phyloP scores from a whole-genome alignment of 2,888 invertebrate genomes.

The Drosophila suboccidentalis region DNA sequence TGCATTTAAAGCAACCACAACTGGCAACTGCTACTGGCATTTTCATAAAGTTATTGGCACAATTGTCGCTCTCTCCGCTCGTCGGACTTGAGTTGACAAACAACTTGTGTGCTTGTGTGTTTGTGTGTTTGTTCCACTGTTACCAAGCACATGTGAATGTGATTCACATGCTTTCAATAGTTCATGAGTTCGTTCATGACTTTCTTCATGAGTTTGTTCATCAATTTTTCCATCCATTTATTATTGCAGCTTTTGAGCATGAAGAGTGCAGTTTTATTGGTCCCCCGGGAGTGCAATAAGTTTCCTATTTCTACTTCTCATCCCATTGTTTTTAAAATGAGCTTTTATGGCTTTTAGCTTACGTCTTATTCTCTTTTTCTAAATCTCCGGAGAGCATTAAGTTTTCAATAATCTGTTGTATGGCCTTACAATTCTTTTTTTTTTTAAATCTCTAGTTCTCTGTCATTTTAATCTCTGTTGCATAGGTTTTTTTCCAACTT shows the following conservation, averaged over 20 bases:
- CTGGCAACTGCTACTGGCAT: slow-evolving; percentile 35
- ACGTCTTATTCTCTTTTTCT: not conserved
- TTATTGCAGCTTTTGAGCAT: not conserved
- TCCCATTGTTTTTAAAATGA: not conserved
- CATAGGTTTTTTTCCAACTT: not conserved
- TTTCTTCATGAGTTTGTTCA: not conserved
- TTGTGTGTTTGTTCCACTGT: not conserved
- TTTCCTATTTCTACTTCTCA: not conserved
- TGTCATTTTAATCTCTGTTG: too few species aligned
- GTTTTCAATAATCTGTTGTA: not conserved
- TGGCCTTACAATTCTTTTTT: not conserved
- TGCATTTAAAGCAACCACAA: slow-evolving; percentile 4
- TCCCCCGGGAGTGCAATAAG: not conserved
- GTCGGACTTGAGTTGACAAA: slow-evolving; percentile 31
- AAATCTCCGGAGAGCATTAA: not conserved
- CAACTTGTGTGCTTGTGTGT: slow-evolving; percentile 11
- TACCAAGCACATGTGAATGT: not conserved
- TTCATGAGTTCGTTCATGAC: too few species aligned
- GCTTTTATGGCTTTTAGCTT: not conserved
- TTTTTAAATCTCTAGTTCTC: too few species aligned
- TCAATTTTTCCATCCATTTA: slow-evolving; percentile 8
- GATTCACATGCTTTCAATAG: not conserved
- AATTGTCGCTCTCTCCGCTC: slow-evolving; percentile 14
- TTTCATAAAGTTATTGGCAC: slow-evolving; percentile 29
- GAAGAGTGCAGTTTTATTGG: slow-evolving; percentile 1